Base-by-base conservation (phyloP, 2,797 vertebrate genomes). In the Myotis vivesi region DNA sequence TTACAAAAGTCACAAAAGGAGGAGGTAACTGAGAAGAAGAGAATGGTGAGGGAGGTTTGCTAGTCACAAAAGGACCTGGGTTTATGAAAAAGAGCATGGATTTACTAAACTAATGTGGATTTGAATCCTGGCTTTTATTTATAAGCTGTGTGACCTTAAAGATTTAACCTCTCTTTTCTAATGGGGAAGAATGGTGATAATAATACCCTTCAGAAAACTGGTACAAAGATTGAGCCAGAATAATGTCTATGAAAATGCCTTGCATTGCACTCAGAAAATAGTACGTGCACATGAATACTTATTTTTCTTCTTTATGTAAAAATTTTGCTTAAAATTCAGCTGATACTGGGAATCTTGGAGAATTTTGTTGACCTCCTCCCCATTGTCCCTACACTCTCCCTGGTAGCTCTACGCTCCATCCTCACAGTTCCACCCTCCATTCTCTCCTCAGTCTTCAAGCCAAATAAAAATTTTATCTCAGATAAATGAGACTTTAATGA, bases 121-220 rank as follows among this genome's bases (percentile, higher is more conserved):
- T 87, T 88, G 68, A 79, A 89, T 82, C 28, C 30, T 66, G 41
- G 28, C 46, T 86, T 20, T 83, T 46, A 72, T 22, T 84, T 46
- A 72, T 9, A 10, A 89, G 38, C 84, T 86, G 3, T 22, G 17
- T 77, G 88, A 36, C 6, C 51, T 84, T 23, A 95, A 49, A 49
- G 75, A 59, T 73, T 96, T 87, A 81, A 46, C 85, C 30, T 53
- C 77, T 85, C 76, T 90, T 93, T 59, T 53, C 69, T 87, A 81
- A 79, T 57, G 44, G 9, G 36, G 75, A 64, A 87, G 73, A 85
- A 66, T 2, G 8, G 49, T 71, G 75, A 80, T 77, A 81, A 92
- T 38, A 92, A 75, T 19, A 68, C 16, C 75, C 66, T 83, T 87
- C 79, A 53, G 71, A 75, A 88, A 94, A 62, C 38, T 13, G 49